phyloP scores from a whole-genome alignment of 2,797 vertebrate species.

The Molossus molossus region DNA sequence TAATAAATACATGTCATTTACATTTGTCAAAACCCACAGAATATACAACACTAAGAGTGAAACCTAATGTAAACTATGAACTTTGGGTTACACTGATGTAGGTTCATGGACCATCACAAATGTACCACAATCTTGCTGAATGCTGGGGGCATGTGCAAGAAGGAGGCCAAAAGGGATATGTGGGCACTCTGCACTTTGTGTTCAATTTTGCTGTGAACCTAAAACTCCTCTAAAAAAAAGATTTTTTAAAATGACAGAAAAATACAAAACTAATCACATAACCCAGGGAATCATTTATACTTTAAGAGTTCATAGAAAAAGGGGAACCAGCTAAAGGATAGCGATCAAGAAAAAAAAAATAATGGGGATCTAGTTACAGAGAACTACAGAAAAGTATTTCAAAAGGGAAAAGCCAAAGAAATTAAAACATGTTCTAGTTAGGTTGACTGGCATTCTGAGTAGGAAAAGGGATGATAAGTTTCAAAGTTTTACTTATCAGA shows the following conservation, averaged over 20 bases:
- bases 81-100: background rate
- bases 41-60: background rate
- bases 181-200: background rate
- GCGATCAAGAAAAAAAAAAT: background rate
- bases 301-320: conserved; percentile 17
- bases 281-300: background rate
- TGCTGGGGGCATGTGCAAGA: background rate
- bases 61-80: background rate
- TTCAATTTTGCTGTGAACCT: background rate
- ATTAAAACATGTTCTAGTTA: background rate
- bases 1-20: background rate
- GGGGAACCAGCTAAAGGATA: background rate
- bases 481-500: background rate
- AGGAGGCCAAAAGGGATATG: background rate
- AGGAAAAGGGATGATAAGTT: background rate
- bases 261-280: background rate
- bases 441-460: background rate
- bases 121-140: background rate
- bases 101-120: background rate
- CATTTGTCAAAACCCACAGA: background rate
- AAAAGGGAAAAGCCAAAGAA: background rate
- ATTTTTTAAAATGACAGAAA: background rate
- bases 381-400: background rate
- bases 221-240: conserved; percentile 22
- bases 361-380: background rate